Conservation (phyloP, 2,888 invertebrate species). For the Cactoblastis cactorum region DNA sequence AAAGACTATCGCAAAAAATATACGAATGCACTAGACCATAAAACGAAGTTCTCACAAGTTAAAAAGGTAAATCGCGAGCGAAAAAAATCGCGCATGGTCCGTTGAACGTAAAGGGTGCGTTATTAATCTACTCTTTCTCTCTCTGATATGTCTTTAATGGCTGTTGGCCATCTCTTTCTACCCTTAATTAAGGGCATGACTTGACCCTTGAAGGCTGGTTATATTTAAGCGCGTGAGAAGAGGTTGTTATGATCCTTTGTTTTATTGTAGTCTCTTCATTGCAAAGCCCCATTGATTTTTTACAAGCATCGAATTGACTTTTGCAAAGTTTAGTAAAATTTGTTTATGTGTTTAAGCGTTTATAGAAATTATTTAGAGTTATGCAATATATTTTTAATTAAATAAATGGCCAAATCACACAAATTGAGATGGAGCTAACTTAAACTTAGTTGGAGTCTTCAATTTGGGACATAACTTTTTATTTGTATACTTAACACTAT, state of each 20-base stretch:
- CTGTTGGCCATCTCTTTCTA: slow-evolving; percentile 37
- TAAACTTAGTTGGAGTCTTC: too few species aligned
- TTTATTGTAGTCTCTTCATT: slow-evolving; percentile 52
- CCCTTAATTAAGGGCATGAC: slow-evolving; percentile 63
- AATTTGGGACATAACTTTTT: too few species aligned
- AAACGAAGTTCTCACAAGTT: slow-evolving; percentile 49
- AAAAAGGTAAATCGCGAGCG: slow-evolving; percentile 44
- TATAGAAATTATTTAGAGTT: slow-evolving; percentile 11
- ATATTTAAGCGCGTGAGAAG: slow-evolving; percentile 57
- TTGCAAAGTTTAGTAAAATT: slow-evolving; percentile 28
- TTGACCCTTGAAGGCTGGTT: slow-evolving; percentile 63
- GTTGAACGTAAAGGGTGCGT: slow-evolving; percentile 58
- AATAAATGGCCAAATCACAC: too few species aligned
- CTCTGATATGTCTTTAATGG: slow-evolving; percentile 23
- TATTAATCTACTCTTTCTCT: slow-evolving; percentile 55
- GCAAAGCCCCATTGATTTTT: slow-evolving; percentile 44
- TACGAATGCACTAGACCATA: slow-evolving; percentile 53
- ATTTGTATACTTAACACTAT: too few species aligned
- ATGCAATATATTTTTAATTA: not conserved
- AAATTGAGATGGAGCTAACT: too few species aligned
- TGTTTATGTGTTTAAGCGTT: slow-evolving; percentile 20
- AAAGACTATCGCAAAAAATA: slow-evolving; percentile 22
- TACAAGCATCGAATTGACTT: slow-evolving; percentile 45
- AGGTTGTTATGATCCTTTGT: slow-evolving; percentile 70
- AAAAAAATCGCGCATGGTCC: slow-evolving; percentile 64